phyloP scores from a whole-genome alignment of 2,888 invertebrate species.

The Philonicus albiceps region DNA sequence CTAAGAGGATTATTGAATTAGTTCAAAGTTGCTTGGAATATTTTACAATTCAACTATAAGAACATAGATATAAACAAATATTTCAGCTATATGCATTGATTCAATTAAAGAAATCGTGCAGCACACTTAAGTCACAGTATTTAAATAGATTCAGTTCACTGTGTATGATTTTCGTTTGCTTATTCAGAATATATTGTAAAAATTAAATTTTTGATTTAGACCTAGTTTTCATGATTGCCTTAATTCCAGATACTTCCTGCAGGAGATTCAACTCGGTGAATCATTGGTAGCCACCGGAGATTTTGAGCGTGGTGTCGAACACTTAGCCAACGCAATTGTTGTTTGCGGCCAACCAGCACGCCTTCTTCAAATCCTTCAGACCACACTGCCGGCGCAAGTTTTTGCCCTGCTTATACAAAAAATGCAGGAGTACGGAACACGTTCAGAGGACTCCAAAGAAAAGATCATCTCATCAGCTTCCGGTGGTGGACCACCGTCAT shows the following conservation, averaged over 20 bases:
- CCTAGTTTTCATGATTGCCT: background rate
- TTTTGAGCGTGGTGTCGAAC: constrained; percentile 90
- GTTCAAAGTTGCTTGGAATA: too few relatives aligned
- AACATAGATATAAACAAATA: too few relatives aligned
- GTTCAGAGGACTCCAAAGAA: constrained; percentile 52
- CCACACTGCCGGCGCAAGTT: constrained; percentile 94
- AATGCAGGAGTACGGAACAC: constrained; percentile 62
- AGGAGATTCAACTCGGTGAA: constrained; percentile 92
- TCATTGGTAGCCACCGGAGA: constrained; percentile 87
- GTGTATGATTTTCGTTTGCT: too few relatives aligned
- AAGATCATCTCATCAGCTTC: constrained; percentile 50
- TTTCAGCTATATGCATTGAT: too few relatives aligned
- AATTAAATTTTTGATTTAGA: background rate
- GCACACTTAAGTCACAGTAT: too few relatives aligned
- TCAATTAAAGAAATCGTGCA: too few relatives aligned
- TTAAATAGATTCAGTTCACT: too few relatives aligned
- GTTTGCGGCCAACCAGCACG: constrained; percentile 84
- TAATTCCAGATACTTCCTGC: constrained; percentile 65
- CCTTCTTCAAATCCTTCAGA: constrained; percentile 73
- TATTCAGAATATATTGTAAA: background rate
- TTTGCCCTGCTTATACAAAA: constrained; percentile 88
- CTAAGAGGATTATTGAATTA: too few relatives aligned
- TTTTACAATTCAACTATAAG: too few relatives aligned
- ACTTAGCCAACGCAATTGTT: constrained; percentile 96
- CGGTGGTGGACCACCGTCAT: background rate